Percentiles rank a stretch among this genome's conserved stretches.
Conservation (phyloP, 1,140 invertebrate genomes). For the Coptotermes formosanus region DNA sequence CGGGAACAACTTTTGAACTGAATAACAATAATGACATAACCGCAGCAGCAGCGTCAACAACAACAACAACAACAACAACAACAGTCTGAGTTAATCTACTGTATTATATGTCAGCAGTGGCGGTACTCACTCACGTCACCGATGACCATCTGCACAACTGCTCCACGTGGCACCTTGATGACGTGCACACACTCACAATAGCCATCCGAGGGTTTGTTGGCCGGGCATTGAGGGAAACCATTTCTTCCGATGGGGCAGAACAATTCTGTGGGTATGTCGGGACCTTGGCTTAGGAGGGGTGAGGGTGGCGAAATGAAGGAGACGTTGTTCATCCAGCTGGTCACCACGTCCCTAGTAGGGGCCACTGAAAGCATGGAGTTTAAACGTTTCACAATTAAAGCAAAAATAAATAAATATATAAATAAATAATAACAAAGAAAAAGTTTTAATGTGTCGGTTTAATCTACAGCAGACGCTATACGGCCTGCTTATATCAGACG, state of each 20-base stretch:
- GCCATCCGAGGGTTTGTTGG: neutral
- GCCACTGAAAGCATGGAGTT: neutral
- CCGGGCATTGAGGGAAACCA: neutral
- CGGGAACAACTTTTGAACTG: no score
- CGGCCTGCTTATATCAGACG: no score
- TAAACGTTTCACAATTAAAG: no score
- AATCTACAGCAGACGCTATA: no score
- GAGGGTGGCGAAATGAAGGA: neutral
- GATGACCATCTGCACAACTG: neutral
- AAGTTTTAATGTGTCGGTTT: no score
- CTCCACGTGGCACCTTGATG: neutral
- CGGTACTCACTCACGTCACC: neutral
- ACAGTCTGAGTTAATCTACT: no score
- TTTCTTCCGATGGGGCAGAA: neutral
- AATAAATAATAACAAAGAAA: no score
- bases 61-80: no score
- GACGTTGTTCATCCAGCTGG: neutral
- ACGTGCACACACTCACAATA: neutral
- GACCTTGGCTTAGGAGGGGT: neutral
- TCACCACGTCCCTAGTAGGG: neutral
- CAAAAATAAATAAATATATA: no score
- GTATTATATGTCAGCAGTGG: no score
- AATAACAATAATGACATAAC: no score
- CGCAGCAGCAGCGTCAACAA: no score
- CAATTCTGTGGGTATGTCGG: neutral